Percentiles rank a stretch among this genome's conserved stretches.
Conservation (phyloP, 1,140 invertebrate genomes). For the Helicoverpa armigera region DNA sequence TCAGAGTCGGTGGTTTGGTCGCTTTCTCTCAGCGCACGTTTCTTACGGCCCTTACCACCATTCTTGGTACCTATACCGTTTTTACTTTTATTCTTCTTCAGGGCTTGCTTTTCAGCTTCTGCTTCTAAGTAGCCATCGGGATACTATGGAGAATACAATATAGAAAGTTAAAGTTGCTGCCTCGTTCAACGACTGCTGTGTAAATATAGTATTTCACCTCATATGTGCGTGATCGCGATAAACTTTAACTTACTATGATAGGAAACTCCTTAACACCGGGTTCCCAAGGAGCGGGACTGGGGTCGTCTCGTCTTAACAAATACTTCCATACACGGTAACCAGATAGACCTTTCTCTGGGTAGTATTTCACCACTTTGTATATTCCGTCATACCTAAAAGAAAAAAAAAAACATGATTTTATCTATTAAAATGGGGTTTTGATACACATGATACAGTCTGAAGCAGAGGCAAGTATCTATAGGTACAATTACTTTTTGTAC, state of each 20-base stretch:
- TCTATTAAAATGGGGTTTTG: neutral
- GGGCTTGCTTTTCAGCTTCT: conserved; percentile 85
- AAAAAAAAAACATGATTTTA: neutral
- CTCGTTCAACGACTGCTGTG: too few species aligned
- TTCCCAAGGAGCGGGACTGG: conserved; percentile 94
- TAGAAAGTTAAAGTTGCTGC: neutral
- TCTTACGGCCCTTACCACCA: conserved; percentile 58
- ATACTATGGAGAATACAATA: conserved; percentile 85
- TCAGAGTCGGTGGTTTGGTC: conserved; percentile 64
- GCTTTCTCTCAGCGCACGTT: conserved; percentile 68
- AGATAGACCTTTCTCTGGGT: conserved; percentile 92
- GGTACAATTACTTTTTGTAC: neutral
- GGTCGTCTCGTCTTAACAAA: conserved; percentile 92
- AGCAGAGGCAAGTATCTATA: neutral
- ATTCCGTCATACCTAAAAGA: conserved; percentile 90
- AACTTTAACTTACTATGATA: conserved; percentile 82
- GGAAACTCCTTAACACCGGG: conserved; percentile 88
- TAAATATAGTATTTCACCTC: neutral
- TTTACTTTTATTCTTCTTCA: conserved; percentile 69
- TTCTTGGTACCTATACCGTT: conserved; percentile 35
- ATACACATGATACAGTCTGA: too few species aligned
- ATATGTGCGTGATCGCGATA: too few species aligned
- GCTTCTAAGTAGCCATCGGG: conserved; percentile 92
- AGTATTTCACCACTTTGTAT: conserved; percentile 95
- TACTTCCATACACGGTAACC: conserved; percentile 95